Base-by-base conservation (phyloP, 2,888 invertebrate species). In the Eristalis tenax region DNA sequence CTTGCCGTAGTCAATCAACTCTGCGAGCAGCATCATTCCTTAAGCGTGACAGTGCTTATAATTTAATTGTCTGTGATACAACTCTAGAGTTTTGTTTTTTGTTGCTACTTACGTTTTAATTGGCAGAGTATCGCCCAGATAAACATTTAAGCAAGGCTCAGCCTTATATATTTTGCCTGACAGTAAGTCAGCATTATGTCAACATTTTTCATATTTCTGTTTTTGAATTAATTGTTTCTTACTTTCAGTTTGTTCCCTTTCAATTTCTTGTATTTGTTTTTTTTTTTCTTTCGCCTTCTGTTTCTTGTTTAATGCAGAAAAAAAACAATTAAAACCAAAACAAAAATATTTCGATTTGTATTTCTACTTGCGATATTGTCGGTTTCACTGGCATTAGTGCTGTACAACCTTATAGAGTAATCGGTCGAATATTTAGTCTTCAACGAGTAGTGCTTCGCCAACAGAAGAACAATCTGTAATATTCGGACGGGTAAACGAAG, bases 361-460 rank as follows among this genome's bases (percentile, higher is more conserved):
- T 56, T 74, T 65, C 56, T 56, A 68, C 61, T 76, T 65, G 74
- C 65, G 57, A 38, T 75, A 75, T 64, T 68, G 68, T 68, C 23
- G 28, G 76, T 69, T 76, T 76, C 68, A 76, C 68, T 76, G 76
- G 63, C 59, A 57, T 61, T 76, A 76, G 76, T 76, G 76, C 50
- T 76, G 68, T 61, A 61, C 63, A 76, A 76, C 66, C 76, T 50
- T 76, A 76, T 76, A 76, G 40, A 76, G 68, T 68, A 76, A 61
- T 76, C 68, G 68, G 76, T 66, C 43, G 76, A 59, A 43, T 28
- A 76, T 76, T 76, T 66, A 38, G 76, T 32, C 59, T 23, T 57
- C 15, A 59, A 32, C 26, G 26, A 59, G 40, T 26, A 68, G 22
- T 22, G 59, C 59, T 32, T 76, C 43, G 26, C 28, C 61, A 50